Conservation (phyloP, 2,888 invertebrate genomes). For the Lamellibrachia satsuma region DNA sequence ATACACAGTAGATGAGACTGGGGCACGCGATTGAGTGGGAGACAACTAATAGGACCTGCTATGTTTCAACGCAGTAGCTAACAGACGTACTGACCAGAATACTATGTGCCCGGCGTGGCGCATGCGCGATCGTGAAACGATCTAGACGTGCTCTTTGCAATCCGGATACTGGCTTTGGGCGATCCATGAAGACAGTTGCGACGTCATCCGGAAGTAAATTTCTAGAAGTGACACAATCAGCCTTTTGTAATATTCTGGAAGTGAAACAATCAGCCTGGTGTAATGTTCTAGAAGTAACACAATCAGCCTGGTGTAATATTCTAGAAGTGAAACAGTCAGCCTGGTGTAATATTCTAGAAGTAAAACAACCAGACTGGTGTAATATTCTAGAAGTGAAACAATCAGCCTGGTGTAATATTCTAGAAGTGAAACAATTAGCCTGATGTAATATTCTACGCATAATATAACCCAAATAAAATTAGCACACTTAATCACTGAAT, state of each 20-base stretch:
- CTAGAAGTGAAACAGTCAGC: not conserved
- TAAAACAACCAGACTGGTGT: not conserved
- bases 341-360: not conserved
- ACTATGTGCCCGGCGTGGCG: constrained; percentile 1
- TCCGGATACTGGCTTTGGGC: not conserved
- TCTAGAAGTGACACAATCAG: not conserved
- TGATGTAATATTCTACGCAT: not conserved
- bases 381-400: no score
- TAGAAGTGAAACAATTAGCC: not conserved
- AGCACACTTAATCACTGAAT: not conserved
- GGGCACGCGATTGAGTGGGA: no score
- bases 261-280: not conserved
- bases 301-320: not conserved
- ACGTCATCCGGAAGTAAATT: not conserved
- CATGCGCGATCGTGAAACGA: not conserved
- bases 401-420: not conserved
- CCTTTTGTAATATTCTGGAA: not conserved
- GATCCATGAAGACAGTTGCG: not conserved
- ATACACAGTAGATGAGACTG: not conserved
- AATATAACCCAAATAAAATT: not conserved
- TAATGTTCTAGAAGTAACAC: not conserved
- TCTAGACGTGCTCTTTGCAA: not conserved
- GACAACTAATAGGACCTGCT: no score
- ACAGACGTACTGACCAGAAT: not conserved
- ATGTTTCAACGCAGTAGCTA: no score